A percentile compares a stretch with the other conserved stretches of the same genome.
Evolutionary conservation across 92 coral and sea anemone species (phyloP).

Genomic region (Zoanthus sociatus): DNA sequence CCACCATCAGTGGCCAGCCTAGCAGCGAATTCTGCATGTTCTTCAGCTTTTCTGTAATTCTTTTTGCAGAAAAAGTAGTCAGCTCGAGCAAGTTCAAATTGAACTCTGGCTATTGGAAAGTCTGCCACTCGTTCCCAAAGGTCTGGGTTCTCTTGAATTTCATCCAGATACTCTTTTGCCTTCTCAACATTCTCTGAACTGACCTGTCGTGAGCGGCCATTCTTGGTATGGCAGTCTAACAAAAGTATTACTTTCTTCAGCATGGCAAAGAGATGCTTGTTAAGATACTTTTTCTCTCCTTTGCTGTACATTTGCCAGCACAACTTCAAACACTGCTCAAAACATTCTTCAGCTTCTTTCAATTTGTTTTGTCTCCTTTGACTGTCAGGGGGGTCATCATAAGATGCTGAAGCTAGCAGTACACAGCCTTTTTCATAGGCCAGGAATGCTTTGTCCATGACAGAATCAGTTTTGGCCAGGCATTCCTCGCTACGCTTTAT

Average conservation of each 20-base stretch:
- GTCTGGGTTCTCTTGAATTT: constrained; percentile 5
- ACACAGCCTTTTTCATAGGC: constrained; percentile 51
- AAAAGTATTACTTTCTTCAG: constrained; percentile 29
- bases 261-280: constrained; percentile 31
- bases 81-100: constrained; percentile 21
- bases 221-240: constrained; percentile 15
- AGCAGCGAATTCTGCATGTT: neutral
- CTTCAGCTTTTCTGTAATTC: constrained; percentile 25
- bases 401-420: neutral
- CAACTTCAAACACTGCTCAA: neutral
- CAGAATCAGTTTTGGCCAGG: constrained; percentile 16
- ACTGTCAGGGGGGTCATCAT: neutral
- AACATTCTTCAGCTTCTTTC: constrained; percentile 12
- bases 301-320: constrained; percentile 10
- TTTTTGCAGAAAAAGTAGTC: constrained; percentile 39
- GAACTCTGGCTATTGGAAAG: constrained; percentile 16
- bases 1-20: constrained; percentile 6
- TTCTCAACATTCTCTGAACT: neutral
- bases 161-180: constrained; percentile 18
- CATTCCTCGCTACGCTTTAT: constrained; percentile 1
- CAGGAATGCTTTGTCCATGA: constrained; percentile 32
- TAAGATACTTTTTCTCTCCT: constrained; percentile 16
- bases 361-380: neutral
- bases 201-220: constrained; percentile 11
- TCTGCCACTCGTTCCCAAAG: constrained; percentile 26